phyloP scores from a whole-genome alignment of 2,113 vertebrate genomes.

The Bungarus multicinctus region DNA sequence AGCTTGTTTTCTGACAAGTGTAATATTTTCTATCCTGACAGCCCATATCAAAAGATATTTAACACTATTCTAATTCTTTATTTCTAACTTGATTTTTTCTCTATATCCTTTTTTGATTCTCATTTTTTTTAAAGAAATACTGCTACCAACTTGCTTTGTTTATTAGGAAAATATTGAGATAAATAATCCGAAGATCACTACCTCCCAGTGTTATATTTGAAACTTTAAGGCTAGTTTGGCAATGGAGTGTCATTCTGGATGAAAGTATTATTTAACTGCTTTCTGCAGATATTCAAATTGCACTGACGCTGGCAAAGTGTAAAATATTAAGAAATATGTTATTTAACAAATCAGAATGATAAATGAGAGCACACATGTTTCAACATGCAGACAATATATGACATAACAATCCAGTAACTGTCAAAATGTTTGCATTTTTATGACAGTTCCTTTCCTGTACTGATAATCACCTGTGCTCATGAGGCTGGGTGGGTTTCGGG shows the following conservation, averaged over 20 bases:
- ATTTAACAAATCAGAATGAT: accelerated
- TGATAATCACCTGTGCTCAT: slow-evolving; percentile 98
- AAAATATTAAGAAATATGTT: neutral
- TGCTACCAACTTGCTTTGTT: neutral
- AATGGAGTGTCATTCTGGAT: neutral
- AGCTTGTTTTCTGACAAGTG: neutral
- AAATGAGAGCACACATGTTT: neutral
- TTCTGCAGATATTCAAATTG: neutral
- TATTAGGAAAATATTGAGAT: neutral
- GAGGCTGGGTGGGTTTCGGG: slow-evolving; percentile 88
- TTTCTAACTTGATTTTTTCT: neutral
- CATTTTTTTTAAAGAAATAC: neutral
- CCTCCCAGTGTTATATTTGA: neutral
- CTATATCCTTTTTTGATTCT: neutral
- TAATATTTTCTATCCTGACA: slow-evolving; percentile 12
- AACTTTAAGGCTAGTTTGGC: neutral
- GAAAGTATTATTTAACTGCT: neutral
- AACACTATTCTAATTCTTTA: neutral
- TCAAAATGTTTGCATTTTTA: slow-evolving; percentile 29
- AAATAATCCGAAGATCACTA: neutral
- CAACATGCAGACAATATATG: slow-evolving; percentile 23
- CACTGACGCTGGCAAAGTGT: neutral
- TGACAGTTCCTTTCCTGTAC: slow-evolving; percentile 60
- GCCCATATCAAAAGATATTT: neutral
- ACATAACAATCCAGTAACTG: slow-evolving; percentile 21